Evolutionary conservation across 2,797 vertebrate genomes (phyloP), one percentile per base, ranked within the genome.

Genomic region (Oreochromis mossambicus): DNA sequence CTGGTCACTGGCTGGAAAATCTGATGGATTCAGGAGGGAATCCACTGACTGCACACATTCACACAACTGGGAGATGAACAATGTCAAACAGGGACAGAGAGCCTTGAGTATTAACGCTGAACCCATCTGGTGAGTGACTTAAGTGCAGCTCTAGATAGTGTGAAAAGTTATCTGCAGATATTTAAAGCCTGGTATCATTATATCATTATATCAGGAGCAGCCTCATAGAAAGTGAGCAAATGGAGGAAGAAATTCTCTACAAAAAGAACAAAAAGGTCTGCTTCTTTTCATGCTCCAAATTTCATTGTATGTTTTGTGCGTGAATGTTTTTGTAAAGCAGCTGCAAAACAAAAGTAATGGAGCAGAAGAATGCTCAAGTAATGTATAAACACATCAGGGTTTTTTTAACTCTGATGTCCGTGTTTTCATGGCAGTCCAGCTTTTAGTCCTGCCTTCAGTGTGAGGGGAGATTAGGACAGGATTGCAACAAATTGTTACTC

Each of bases 1-100:
- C 83, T 91, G 89, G 78, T 80, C 89, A 29, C 50, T 54, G 82
- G 51, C 78, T 61, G 82, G 80, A 73, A 79, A 77, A 50, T 38
- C 4, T 21, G 3, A 34, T 26, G 61, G 51, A 51, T 70, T 83
- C 80, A 76, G 70, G 0, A 17, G 70, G 48, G 83, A 84, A 56
- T 26, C 81, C 43, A 70, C 19, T 8, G 75, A 82, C 36, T 15
- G 63, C 43, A 83, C 79, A 61, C 66, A 63, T 51, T 70, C 13
- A 48, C 63, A 70, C 24, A 51, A 34, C 24, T 7, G 13, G 14
- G 8, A 75, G 24, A 77, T 5, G 70, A 75, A 50, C 17, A 50
- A 50, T n/a, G 70, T 75, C 17, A 50, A 75, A 26, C n/a, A 10
- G 55, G 76, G 76, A 84, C 77, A 50, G 29, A 54, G 12, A 58